Base-by-base conservation (phyloP, 2,797 vertebrate species). In the Pipistrellus pipistrellus region DNA sequence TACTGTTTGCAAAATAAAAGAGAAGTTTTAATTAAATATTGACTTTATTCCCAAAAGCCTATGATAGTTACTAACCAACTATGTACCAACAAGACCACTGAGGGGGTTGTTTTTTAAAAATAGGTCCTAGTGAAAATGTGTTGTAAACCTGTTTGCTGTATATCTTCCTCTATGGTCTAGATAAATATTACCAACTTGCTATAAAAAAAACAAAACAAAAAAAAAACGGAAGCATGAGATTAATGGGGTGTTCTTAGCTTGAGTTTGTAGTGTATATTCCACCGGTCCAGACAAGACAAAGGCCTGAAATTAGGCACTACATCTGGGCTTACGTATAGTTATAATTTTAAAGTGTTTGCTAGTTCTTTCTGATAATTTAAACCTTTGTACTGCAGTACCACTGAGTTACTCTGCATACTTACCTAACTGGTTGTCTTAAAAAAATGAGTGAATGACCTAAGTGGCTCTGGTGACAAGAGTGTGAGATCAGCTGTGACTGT, bases 1-100 rank as follows among this genome's bases (percentile, higher is more conserved):
- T 69, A 13, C 64, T 86, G 0, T 86, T 77, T 85, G 35, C 18
- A 71, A 69, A 95, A 35, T 76, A n/a, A 94, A 88, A 91, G 17
- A 38, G 41, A 76, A 44, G 13, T 57, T 77, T 92, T 44, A 11
- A 51, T 77, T 86, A 10, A 57, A 25, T 76, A 46, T 4, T 71
- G 13, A 83, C 48, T 85, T 82, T 53, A 23, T 82, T 91, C 88
- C 44, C 35, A 85, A 81, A 86, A 35, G 20, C 38, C 0, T 51
- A 2, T 62, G 44, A n/a, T 73, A 71, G 66, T 32, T 30, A 73
- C 64, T 72, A 7, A 44, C 55, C 53, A 88, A 27, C 15, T 80
- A n/a, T 15, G 8, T 73, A 25, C 18, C 69, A 59, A 12, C 6
- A 81, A 2, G 35, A 38, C 53, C 27, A 21, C 4, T 8, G 55